Conservation (phyloP, 2,888 invertebrate species). For the Tridacna crocea region DNA sequence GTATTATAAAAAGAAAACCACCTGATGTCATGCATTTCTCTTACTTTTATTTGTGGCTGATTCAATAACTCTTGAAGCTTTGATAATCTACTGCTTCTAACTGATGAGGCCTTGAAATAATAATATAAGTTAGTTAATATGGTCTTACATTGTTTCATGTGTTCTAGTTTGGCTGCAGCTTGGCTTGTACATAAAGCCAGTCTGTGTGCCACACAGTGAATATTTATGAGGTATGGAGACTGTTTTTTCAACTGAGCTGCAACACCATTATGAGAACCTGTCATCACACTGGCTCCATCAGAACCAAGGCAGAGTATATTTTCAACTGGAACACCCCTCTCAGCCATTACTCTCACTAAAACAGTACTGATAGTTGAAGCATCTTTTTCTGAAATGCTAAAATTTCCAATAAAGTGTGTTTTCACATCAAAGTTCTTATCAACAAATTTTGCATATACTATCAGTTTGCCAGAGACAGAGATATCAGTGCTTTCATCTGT, state of each 20-base stretch:
- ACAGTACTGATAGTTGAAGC: no score
- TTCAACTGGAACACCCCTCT: constrained; percentile 23
- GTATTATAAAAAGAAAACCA: constrained; percentile 46
- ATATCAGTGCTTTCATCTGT: no score
- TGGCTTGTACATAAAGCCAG: no score
- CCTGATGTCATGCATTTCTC: constrained; percentile 40
- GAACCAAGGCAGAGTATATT: constrained; percentile 36
- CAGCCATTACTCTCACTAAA: background rate
- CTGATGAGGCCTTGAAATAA: constrained; percentile 34
- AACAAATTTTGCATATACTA: no score
- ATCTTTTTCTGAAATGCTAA: no score
- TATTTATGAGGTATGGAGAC: constrained; percentile 24
- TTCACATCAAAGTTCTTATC: no score
- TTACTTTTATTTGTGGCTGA: constrained; percentile 32
- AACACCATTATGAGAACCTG: constrained; percentile 34
- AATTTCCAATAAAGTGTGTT: no score
- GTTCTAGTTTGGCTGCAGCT: constrained; percentile 28
- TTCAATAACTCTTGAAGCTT: constrained; percentile 38
- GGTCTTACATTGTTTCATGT: constrained; percentile 33
- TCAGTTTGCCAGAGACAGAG: no score
- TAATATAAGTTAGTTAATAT: constrained; percentile 31
- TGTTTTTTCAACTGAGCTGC: constrained; percentile 20
- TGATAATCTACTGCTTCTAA: constrained; percentile 17
- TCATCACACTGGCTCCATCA: constrained; percentile 42
- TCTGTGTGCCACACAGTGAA: constrained; percentile 38